phyloP scores from a whole-genome alignment of 2,113 vertebrate genomes.

The Columba janthina region DNA sequence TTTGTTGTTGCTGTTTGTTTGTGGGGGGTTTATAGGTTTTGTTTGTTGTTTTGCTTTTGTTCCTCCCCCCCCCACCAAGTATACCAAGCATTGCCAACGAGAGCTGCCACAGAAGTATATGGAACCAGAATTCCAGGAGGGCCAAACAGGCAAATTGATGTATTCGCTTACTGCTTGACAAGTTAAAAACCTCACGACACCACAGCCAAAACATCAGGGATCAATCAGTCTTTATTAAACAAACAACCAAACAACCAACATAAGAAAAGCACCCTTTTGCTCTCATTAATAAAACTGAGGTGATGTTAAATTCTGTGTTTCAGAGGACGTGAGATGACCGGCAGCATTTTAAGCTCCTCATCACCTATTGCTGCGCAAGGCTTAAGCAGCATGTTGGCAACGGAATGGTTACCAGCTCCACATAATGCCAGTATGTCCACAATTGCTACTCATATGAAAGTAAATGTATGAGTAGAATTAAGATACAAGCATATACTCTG shows the following conservation, averaged over 20 bases:
- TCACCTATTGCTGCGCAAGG: background rate
- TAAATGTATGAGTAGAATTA: background rate
- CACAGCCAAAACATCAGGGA: background rate
- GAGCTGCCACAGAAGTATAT: background rate
- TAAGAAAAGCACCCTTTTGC: background rate
- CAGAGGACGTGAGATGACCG: fast-evolving
- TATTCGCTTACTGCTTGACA: background rate
- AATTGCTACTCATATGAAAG: background rate
- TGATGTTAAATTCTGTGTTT: background rate
- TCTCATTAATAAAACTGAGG: background rate
- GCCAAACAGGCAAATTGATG: background rate
- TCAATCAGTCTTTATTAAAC: background rate
- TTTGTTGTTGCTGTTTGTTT: too few relatives aligned
- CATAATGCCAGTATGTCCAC: background rate
- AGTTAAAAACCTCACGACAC: background rate
- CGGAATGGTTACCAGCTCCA: background rate
- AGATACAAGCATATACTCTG: background rate
- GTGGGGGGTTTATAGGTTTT: too few relatives aligned
- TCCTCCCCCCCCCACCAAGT: too few relatives aligned
- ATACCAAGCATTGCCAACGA: background rate
- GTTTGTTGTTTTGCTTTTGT: too few relatives aligned
- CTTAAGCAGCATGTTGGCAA: background rate
- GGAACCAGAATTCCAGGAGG: background rate
- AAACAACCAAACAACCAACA: background rate
- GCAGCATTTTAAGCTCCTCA: background rate